Conservation (phyloP, 2,888 invertebrate species). For the Leptinotarsa haldemani region DNA sequence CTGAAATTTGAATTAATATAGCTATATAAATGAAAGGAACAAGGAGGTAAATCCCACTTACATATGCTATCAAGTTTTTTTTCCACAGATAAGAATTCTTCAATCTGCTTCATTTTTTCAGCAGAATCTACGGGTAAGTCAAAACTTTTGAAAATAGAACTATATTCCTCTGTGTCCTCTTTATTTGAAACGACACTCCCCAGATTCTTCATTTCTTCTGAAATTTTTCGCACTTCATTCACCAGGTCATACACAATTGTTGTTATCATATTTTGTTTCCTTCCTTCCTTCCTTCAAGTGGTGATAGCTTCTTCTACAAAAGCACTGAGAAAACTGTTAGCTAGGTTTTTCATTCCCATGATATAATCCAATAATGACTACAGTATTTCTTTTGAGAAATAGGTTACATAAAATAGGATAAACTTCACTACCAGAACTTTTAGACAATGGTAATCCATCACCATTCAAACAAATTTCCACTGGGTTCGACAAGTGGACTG, state of each 20-base stretch:
- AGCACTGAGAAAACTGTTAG: slow-evolving; percentile 11
- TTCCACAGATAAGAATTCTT: slow-evolving; percentile 11
- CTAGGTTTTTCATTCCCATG: slow-evolving; percentile 21
- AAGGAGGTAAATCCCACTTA: slow-evolving; percentile 18
- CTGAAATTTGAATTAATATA: slow-evolving; percentile 18
- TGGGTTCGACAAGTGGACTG: slow-evolving; percentile 19
- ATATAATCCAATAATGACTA: slow-evolving; percentile 23
- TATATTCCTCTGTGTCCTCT: slow-evolving; percentile 7
- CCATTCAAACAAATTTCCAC: slow-evolving; percentile 27
- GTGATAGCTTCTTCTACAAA: slow-evolving; percentile 16
- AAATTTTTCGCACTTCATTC: slow-evolving; percentile 16
- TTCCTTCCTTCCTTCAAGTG: no score
- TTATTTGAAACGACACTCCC: slow-evolving; percentile 12
- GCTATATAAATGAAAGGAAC: slow-evolving; percentile 4
- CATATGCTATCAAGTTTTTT: slow-evolving; percentile 19
- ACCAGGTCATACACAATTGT: slow-evolving; percentile 19
- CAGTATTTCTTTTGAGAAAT: slow-evolving; percentile 16
- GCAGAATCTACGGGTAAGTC: slow-evolving; percentile 10
- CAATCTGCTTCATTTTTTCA: slow-evolving; percentile 20
- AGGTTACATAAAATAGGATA: slow-evolving; percentile 32
- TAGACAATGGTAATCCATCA: slow-evolving; percentile 30
- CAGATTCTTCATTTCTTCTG: slow-evolving; percentile 16
- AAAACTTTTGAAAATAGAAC: slow-evolving; percentile 4
- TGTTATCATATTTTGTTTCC: slow-evolving; percentile 18
- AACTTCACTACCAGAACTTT: slow-evolving; percentile 33